Percentiles rank a stretch among this genome's conserved stretches.
phyloP scores from a whole-genome alignment of 2,797 vertebrate species.

The Setipinna tenuifilis region DNA sequence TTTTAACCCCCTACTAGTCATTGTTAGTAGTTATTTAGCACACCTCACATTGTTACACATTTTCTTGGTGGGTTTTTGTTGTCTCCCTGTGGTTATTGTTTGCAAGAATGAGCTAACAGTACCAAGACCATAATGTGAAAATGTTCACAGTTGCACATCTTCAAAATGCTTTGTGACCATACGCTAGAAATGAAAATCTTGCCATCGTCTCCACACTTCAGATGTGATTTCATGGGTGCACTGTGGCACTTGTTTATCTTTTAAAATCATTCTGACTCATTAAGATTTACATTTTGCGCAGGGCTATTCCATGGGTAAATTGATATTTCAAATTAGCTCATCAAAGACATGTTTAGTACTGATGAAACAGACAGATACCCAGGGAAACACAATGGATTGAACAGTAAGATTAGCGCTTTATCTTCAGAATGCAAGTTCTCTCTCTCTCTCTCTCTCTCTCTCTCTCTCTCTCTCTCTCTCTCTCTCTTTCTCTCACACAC shows the following conservation, averaged over 20 bases:
- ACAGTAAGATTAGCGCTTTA: too few relatives aligned
- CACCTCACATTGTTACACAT: too few relatives aligned
- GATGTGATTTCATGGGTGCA: background rate
- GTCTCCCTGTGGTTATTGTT: too few relatives aligned
- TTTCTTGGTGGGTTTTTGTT: too few relatives aligned
- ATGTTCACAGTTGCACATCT: background rate
- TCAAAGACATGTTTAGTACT: background rate
- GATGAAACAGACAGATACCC: background rate
- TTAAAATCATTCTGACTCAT: background rate
- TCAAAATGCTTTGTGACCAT: background rate
- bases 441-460: too few relatives aligned
- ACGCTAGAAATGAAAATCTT: background rate
- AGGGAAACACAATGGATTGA: background rate
- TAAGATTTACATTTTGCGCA: background rate
- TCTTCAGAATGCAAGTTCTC: too few relatives aligned
- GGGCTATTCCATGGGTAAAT: background rate
- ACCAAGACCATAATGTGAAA: background rate
- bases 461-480: background rate
- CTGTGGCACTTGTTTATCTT: background rate
- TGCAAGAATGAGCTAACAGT: background rate
- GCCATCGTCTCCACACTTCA: background rate
- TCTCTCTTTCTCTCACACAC: slow-evolving; percentile 23
- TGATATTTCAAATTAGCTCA: background rate
- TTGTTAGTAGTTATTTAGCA: too few relatives aligned
- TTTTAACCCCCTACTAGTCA: too few relatives aligned